These are phyloP conservation scores for Pseudopleuronectes americanus DNA, from an alignment of 2,797 vertebrate genomes.

Conservation along the genomic window DNA sequence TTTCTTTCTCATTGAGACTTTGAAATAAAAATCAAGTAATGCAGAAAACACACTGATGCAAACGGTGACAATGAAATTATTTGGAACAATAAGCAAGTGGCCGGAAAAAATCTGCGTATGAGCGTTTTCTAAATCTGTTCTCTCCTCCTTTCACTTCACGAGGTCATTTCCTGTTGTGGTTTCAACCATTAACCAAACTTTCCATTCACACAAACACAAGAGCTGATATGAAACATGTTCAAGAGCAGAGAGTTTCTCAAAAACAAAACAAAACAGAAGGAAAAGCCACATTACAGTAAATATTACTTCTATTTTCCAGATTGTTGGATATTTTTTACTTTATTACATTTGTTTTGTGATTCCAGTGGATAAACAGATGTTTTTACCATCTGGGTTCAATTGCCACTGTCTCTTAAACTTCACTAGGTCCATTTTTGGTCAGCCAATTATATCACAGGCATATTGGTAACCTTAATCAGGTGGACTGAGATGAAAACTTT, in stretches of 20 bases:
- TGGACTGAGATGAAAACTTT: too few relatives aligned
- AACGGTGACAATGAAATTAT: neutral
- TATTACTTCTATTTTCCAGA: too few relatives aligned
- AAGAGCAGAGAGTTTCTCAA: neutral
- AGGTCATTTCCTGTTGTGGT: slow-evolving; percentile 12
- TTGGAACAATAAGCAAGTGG: neutral
- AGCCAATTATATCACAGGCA: too few relatives aligned
- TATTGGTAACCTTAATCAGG: too few relatives aligned
- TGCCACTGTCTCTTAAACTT: too few relatives aligned
- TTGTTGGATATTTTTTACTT: too few relatives aligned
- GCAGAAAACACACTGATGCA: neutral
- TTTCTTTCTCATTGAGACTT: too few relatives aligned
- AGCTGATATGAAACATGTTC: neutral
- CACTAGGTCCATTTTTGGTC: too few relatives aligned
- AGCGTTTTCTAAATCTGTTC: neutral
- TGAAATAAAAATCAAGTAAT: too few relatives aligned
- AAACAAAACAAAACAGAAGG: neutral
- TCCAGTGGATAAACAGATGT: too few relatives aligned
- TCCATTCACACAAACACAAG: neutral
- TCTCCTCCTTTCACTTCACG: neutral
- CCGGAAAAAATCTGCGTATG: neutral
- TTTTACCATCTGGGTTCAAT: too few relatives aligned
- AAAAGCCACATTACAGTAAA: neutral
- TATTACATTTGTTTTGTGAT: too few relatives aligned
- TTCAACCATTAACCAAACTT: slow-evolving; percentile 16